Evolutionary conservation across 2,888 invertebrate species (phyloP), one percentile per base, ranked within the genome.

Genomic region (Tetragnatha montana): DNA sequence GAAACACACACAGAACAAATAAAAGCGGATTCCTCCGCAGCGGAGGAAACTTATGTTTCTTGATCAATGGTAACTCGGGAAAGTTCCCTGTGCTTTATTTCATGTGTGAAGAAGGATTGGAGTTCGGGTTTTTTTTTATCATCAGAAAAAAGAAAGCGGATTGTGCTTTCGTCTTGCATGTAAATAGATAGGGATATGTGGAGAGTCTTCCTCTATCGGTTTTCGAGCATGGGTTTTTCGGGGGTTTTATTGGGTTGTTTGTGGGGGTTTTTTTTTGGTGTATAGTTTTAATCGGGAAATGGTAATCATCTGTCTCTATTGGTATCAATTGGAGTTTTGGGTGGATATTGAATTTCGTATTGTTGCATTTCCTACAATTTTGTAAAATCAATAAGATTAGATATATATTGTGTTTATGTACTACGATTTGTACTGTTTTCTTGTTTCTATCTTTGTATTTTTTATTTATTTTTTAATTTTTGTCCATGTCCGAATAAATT

Each of bases 61-160:
- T 60, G 60, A 51, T 79, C 79, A 79, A 79, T 22, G 60, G 79
- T 68, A 68, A 22, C 60, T 79, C 60, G 21, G n/a, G 22, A 73
- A 22, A 60, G 60, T 60, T 60, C 60, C 60, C 6, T 8, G 60
- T 60, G 17, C 60, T 60, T 60, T 60, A 60, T 60, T 60, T 60
- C 60, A 60, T 60, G 60, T 60, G 60, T 60, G 60, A 60, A 60
- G 60, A 60, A 60, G 60, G 60, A 60, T 60, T 60, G 60, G 60
- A 60, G 60, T 60, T 60, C 60, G 6, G 60, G 60, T 10, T 60
- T 60, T 60, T 60, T 60, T 60, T n/a, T n/a, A n/a, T n/a, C 17
- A 4, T 60, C 4, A 0, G 10, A 17, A 60, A n/a, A 60, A 60
- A 60, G 60, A 60, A 60, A 60, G 17, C 60, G 60, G 60, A 60